Evolutionary conservation across 2,113 vertebrate species (phyloP).

Genomic region (Acrocephalus arundinaceus): DNA sequence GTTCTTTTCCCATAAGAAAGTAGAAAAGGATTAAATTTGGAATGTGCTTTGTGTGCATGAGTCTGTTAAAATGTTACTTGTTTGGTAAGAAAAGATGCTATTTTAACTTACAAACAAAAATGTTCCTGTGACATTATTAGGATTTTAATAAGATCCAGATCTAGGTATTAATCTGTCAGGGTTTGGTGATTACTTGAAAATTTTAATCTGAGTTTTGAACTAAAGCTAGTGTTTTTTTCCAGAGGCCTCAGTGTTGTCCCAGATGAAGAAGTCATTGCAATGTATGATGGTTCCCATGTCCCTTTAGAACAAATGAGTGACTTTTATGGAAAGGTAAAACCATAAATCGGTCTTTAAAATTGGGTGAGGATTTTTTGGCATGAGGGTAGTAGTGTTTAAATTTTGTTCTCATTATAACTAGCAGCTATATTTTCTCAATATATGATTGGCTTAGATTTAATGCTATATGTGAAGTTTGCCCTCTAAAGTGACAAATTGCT

Average conservation of each 20-base stretch:
- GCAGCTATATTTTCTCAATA: background rate
- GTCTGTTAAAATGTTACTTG: slow-evolving; percentile 10
- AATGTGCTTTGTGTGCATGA: background rate
- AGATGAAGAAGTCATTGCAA: slow-evolving; percentile 94
- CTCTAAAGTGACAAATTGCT: background rate
- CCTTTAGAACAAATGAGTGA: slow-evolving; percentile 98
- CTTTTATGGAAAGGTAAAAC: slow-evolving; percentile 94
- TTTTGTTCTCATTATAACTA: background rate
- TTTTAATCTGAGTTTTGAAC: background rate
- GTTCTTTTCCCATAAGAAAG: background rate
- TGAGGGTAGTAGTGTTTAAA: background rate
- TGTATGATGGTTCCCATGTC: slow-evolving; percentile 95
- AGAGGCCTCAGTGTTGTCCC: slow-evolving; percentile 93
- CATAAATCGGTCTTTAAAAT: background rate
- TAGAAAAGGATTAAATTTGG: background rate
- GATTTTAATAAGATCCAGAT: background rate
- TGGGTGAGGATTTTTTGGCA: background rate
- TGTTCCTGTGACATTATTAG: background rate
- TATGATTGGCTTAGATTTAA: rapidly evolving
- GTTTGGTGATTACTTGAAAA: background rate
- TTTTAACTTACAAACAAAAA: background rate
- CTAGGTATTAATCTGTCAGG: background rate
- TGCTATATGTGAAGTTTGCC: background rate
- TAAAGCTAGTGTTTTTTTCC: background rate
- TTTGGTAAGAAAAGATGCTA: background rate